A percentile compares a stretch with the other conserved stretches of the same genome.
Conservation (phyloP, 1,140 invertebrate species). For the Metopolophium dirhodum region DNA sequence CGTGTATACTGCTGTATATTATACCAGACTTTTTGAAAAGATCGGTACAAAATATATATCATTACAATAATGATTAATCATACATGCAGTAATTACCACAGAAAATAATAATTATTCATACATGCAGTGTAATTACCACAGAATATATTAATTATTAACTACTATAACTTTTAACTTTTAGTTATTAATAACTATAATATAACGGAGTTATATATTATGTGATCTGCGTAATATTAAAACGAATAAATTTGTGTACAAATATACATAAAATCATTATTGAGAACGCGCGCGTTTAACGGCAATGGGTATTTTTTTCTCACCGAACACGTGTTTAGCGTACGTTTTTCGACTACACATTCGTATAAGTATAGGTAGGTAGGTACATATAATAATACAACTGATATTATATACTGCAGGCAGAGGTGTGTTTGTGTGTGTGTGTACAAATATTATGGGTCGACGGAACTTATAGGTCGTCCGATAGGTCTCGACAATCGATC, state of each 20-base stretch:
- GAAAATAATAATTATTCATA: too few relatives aligned
- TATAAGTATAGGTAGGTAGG: not conserved
- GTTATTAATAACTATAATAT: not conserved
- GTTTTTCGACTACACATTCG: not conserved
- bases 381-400: not conserved
- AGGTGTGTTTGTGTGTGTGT: not conserved
- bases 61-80: not conserved
- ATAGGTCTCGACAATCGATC: conserved; percentile 20
- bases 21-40: not conserved
- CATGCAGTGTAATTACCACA: too few relatives aligned
- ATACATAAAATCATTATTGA: not conserved
- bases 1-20: not conserved
- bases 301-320: not conserved
- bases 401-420: not conserved
- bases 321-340: conserved; percentile 32
- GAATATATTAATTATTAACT: too few relatives aligned
- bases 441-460: conserved; percentile 10
- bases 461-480: not conserved
- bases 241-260: not conserved
- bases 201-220: not conserved
- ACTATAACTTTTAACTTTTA: too few relatives aligned
- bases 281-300: not conserved
- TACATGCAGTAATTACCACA: too few relatives aligned
- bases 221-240: not conserved
- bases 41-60: not conserved